Percentiles rank a stretch among this genome's conserved stretches.
phyloP scores from a whole-genome alignment of 2,797 vertebrate species.

The Chiroxiphia lanceolata region DNA sequence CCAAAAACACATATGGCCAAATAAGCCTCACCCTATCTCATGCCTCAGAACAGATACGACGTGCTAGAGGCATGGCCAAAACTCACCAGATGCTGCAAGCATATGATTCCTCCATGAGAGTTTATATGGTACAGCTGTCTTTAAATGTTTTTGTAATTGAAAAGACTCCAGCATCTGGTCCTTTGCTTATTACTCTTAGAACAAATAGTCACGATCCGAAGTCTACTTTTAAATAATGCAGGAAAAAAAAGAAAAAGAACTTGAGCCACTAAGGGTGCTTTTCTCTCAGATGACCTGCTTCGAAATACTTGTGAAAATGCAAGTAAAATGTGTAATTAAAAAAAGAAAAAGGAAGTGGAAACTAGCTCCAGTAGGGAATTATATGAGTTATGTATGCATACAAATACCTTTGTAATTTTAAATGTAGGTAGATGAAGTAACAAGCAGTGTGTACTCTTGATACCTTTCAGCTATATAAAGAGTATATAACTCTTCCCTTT shows the following conservation, averaged over 20 bases:
- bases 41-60: constrained; percentile 46
- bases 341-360: background rate
- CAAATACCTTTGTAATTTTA: background rate
- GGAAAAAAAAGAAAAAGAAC: background rate
- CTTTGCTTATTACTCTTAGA: constrained; percentile 69
- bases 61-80: constrained; percentile 50
- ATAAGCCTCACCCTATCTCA: constrained; percentile 17
- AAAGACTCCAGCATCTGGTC: constrained; percentile 72
- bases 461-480: background rate
- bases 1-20: background rate
- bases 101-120: constrained; percentile 71
- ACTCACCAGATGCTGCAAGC: constrained; percentile 71
- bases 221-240: constrained; percentile 68
- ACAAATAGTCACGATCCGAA: constrained; percentile 9
- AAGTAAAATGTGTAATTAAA: background rate
- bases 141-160: constrained; percentile 71
- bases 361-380: background rate
- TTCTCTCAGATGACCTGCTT: background rate
- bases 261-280: background rate
- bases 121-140: constrained; percentile 75
- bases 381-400: background rate
- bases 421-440: background rate
- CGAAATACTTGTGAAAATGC: background rate
- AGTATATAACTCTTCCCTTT: background rate
- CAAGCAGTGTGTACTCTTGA: background rate